Percentiles rank a stretch among this genome's conserved stretches.
These are phyloP conservation scores for Scomberomorus guttatus DNA, from an alignment of 2,797 vertebrate species.

Conservation along the genomic window DNA sequence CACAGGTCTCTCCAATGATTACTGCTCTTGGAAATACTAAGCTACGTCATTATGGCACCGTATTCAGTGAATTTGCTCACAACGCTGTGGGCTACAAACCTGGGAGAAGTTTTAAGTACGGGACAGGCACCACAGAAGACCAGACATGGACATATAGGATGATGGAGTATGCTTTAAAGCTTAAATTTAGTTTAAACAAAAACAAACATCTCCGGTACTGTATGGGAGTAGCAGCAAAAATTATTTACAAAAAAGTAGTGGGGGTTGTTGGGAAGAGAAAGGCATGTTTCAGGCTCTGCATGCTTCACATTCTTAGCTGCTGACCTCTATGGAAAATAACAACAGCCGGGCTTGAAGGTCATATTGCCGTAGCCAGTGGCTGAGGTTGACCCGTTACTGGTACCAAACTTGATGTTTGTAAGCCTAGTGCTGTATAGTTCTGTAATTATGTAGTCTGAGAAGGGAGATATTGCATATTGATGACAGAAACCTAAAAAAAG, in stretches of 20 bases:
- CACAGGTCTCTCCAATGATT: constrained; percentile 54
- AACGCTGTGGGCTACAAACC: constrained; percentile 9
- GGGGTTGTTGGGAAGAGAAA: constrained; percentile 69
- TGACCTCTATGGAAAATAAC: constrained; percentile 87
- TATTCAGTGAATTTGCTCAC: constrained; percentile 32
- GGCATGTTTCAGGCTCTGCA: constrained; percentile 73
- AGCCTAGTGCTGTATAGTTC: not conserved
- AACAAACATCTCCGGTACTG: not conserved
- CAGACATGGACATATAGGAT: not conserved
- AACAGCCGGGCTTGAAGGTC: constrained; percentile 84
- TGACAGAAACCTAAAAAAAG: not conserved
- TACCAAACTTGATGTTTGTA: constrained; percentile 37
- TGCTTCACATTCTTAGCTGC: constrained; percentile 84
- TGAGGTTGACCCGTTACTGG: constrained; percentile 50
- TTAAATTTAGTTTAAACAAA: not conserved
- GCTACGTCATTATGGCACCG: constrained; percentile 26
- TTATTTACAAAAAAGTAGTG: constrained; percentile 42
- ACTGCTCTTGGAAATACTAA: constrained; percentile 55
- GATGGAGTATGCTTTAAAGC: not conserved
- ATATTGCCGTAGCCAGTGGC: constrained; percentile 44
- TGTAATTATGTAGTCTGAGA: not conserved
- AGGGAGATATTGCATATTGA: not conserved
- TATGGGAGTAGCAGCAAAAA: constrained; percentile 23
- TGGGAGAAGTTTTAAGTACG: constrained; percentile 6
- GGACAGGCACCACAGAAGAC: constrained; percentile 6